phyloP scores from a whole-genome alignment of 1,140 invertebrate species.

The Penaeus vannamei region DNA sequence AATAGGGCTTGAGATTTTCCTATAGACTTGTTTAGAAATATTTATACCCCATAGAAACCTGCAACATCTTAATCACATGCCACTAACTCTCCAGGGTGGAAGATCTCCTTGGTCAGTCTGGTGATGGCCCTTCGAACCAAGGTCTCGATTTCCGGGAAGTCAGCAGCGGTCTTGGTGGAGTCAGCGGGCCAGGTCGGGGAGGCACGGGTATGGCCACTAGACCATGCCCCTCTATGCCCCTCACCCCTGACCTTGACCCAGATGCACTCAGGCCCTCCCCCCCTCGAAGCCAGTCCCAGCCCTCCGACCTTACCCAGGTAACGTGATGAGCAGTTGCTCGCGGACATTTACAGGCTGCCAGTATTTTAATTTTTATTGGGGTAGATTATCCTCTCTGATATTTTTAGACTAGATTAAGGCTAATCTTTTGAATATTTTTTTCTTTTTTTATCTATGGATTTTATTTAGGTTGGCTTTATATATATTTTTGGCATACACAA shows the following conservation, averaged over 20 bases:
- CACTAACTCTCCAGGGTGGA: constrained; percentile 49
- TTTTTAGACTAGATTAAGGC: background rate
- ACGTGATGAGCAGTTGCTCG: constrained; percentile 68
- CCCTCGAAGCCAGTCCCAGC: constrained; percentile 73
- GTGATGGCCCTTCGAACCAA: constrained; percentile 55
- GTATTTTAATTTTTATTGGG: background rate
- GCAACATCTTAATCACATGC: background rate
- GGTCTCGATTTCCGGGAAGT: constrained; percentile 67
- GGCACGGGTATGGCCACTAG: constrained; percentile 43
- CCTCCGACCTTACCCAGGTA: constrained; percentile 73
- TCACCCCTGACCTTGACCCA: constrained; percentile 65
- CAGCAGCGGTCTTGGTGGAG: constrained; percentile 43
- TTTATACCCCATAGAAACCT: background rate
- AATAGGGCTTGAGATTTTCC: no score
- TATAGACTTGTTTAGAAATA: background rate
- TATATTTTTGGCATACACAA: background rate
- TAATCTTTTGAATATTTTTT: constrained; percentile 24
- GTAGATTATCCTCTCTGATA: background rate
- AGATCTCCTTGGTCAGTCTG: constrained; percentile 61
- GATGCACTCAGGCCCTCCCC: constrained; percentile 66
- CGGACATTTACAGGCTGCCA: constrained; percentile 14
- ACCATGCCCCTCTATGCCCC: constrained; percentile 66
- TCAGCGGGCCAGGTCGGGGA: constrained; percentile 57
- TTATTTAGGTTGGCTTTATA: background rate
- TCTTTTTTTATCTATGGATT: background rate